These are phyloP conservation scores for Tor tambroides DNA, from an alignment of 2,113 vertebrate species.

Conservation along the genomic window DNA sequence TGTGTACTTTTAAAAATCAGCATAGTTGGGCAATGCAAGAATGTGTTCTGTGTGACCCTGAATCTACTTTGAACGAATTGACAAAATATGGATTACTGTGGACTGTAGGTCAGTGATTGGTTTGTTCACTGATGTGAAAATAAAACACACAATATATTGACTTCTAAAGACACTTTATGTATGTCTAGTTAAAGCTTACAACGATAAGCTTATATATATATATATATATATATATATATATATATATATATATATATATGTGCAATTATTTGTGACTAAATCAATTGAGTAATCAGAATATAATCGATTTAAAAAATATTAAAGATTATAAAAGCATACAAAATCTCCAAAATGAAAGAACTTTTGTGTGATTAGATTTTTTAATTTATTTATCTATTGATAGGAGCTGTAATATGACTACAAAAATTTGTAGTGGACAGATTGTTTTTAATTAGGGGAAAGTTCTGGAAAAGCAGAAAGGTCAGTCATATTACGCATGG, in stretches of 20 bases:
- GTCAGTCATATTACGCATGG: conserved; percentile 67
- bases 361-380: too few relatives aligned
- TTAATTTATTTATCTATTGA: background rate
- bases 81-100: background rate
- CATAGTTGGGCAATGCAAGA: background rate
- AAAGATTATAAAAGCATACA: too few relatives aligned
- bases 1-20: background rate
- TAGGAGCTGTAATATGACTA: background rate
- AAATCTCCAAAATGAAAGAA: too few relatives aligned
- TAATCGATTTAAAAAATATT: too few relatives aligned
- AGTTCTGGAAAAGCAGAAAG: background rate
- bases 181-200: background rate
- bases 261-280: too few relatives aligned
- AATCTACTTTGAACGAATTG: background rate
- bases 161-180: background rate
- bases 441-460: background rate
- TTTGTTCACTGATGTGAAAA: background rate
- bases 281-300: too few relatives aligned
- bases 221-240: too few relatives aligned
- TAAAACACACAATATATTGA: background rate
- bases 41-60: conserved; percentile 2
- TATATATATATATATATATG: too few relatives aligned
- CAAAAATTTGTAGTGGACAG: background rate
- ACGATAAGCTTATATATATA: too few relatives aligned
- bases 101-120: background rate